These are phyloP conservation scores for Hiodon tergisus DNA, from an alignment of 2,113 vertebrate genomes.

Conservation along the genomic window DNA sequence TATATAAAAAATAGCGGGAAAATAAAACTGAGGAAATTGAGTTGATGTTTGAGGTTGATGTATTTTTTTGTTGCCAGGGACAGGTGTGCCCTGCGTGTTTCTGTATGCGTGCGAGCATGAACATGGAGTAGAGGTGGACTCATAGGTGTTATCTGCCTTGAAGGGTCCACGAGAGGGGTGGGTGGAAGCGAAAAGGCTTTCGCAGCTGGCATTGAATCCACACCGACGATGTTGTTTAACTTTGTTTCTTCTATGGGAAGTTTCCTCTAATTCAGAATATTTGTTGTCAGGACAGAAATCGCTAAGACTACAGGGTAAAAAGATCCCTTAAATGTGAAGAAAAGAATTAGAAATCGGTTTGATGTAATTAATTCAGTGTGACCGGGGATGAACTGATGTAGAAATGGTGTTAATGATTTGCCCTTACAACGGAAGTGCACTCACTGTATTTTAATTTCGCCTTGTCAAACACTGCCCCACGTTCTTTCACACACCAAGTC, in stretches of 20 bases:
- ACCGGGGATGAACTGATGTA: constrained; percentile 10
- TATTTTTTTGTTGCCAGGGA: neutral
- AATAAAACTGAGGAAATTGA: neutral
- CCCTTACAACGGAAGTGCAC: constrained; percentile 2
- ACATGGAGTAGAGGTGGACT: too few relatives aligned
- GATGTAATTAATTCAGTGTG: constrained; percentile 11
- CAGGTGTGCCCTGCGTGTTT: neutral
- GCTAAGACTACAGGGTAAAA: neutral
- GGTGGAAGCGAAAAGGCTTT: too few relatives aligned
- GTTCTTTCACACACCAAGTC: too few relatives aligned
- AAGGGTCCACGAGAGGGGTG: too few relatives aligned
- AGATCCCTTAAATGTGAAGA: constrained; percentile 5
- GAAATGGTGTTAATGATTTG: constrained; percentile 16
- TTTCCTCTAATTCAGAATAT: too few relatives aligned
- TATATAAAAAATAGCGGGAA: neutral
- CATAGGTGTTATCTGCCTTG: too few relatives aligned
- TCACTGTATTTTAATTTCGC: neutral
- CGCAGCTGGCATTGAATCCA: too few relatives aligned
- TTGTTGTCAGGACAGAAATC: too few relatives aligned
- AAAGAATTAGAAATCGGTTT: too few relatives aligned
- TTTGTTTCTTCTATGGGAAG: too few relatives aligned
- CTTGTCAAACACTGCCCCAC: neutral
- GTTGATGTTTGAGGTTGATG: neutral
- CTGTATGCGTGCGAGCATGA: too few relatives aligned
- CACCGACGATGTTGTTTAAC: too few relatives aligned